Conservation (phyloP, 37 sponge, comb jelly and placozoan genomes). For the Axinella damicornis region DNA sequence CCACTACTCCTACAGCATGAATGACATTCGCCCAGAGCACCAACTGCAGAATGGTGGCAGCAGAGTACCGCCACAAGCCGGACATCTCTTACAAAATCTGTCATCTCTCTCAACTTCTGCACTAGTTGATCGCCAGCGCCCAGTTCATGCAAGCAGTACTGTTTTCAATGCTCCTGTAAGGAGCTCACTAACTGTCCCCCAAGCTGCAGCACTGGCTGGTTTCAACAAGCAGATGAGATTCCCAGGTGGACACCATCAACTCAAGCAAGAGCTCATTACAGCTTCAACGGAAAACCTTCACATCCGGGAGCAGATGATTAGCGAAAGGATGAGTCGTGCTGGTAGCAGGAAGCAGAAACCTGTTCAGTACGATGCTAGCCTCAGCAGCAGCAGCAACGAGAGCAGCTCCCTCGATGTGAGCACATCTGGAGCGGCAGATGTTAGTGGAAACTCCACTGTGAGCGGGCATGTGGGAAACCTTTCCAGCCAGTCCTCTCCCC, state of each 20-base stretch:
- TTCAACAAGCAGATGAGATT: not conserved
- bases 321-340: not conserved
- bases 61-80: too few species aligned
- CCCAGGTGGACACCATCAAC: not conserved
- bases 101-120: not conserved
- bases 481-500: not conserved
- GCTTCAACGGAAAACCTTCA: slow-evolving; percentile 3
- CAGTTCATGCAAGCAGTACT: not conserved
- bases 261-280: slow-evolving; percentile 3
- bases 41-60: not conserved
- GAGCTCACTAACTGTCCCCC: slow-evolving; percentile 3
- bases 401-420: too few species aligned
- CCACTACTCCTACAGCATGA: too few species aligned
- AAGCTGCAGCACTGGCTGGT: slow-evolving; percentile 8
- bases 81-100: not conserved
- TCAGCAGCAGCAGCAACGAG: too few species aligned
- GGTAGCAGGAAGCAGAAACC: not conserved
- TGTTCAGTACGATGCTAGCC: not conserved
- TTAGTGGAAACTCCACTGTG: slow-evolving; percentile 3
- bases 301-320: slow-evolving; percentile 11
- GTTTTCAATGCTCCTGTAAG: slow-evolving; percentile 23
- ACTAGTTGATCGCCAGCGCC: not conserved
- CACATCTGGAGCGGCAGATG: slow-evolving; percentile 3
- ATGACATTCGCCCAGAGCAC: too few species aligned
- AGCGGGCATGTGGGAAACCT: not conserved